A percentile compares a stretch with the other conserved stretches of the same genome.
phyloP scores from a whole-genome alignment of 2,888 invertebrate genomes.

The Fabriciana adippe region DNA sequence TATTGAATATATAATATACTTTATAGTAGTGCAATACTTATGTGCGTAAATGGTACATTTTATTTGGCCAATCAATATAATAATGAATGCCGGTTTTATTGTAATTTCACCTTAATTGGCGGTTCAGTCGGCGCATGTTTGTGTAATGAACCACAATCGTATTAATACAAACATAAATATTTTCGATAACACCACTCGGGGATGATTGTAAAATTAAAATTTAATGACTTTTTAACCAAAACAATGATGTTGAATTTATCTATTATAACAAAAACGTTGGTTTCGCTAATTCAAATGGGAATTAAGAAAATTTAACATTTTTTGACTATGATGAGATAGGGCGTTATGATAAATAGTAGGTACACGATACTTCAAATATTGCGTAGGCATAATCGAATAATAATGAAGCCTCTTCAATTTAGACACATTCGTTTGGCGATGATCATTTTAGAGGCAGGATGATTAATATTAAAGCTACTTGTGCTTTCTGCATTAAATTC shows the following conservation, averaged over 20 bases:
- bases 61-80: slow-evolving; percentile 44
- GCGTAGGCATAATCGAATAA: slow-evolving; percentile 43
- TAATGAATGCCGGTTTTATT: slow-evolving; percentile 41
- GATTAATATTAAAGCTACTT: slow-evolving; percentile 68
- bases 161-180: slow-evolving; percentile 42
- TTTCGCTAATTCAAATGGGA: not conserved
- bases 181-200: slow-evolving; percentile 33
- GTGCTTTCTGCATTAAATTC: slow-evolving; percentile 65
- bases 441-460: slow-evolving; percentile 53
- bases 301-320: slow-evolving; percentile 1
- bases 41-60: slow-evolving; percentile 39
- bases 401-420: slow-evolving; percentile 39
- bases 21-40: slow-evolving; percentile 33
- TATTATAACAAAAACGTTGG: not conserved
- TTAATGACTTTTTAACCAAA: slow-evolving; percentile 32
- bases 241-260: slow-evolving; percentile 14
- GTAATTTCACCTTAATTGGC: slow-evolving; percentile 47
- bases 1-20: not conserved
- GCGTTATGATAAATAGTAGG: slow-evolving; percentile 27
- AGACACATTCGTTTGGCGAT: slow-evolving; percentile 44
- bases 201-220: slow-evolving; percentile 33
- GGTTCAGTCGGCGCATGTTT: slow-evolving; percentile 41
- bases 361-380: slow-evolving; percentile 9
- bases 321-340: slow-evolving; percentile 15
- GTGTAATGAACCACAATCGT: slow-evolving; percentile 43